These are phyloP conservation scores for Bergia sp. DNA, from an alignment of 92 coral and sea anemone species.

Conservation along the genomic window DNA sequence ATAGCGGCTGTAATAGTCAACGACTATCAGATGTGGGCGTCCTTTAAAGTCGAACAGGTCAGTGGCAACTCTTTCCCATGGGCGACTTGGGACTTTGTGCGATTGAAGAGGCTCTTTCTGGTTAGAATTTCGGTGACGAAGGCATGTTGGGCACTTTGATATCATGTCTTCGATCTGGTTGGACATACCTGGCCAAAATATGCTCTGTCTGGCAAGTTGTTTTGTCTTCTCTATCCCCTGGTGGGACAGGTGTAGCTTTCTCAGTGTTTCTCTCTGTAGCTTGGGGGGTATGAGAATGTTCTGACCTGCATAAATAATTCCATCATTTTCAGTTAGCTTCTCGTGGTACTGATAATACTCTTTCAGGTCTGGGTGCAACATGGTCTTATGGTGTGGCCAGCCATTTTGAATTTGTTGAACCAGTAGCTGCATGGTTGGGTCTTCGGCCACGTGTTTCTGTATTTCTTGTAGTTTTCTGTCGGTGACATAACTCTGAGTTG, in stretches of 20 bases:
- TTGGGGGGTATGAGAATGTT: slow-evolving; percentile 54
- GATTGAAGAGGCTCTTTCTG: slow-evolving; percentile 56
- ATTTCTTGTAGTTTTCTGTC: slow-evolving; percentile 57
- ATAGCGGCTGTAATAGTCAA: slow-evolving; percentile 40
- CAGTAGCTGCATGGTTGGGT: slow-evolving; percentile 43
- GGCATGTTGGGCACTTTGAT: slow-evolving; percentile 54
- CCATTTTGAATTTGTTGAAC: slow-evolving; percentile 50
- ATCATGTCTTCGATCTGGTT: slow-evolving; percentile 53
- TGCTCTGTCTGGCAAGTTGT: slow-evolving; percentile 48
- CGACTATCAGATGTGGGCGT: slow-evolving; percentile 21
- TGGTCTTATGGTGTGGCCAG: slow-evolving; percentile 51
- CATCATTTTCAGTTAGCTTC: slow-evolving; percentile 43
- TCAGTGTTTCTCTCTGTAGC: slow-evolving; percentile 50
- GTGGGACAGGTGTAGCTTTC: slow-evolving; percentile 61
- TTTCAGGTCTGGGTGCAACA: slow-evolving; percentile 28
- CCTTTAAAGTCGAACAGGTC: slow-evolving; percentile 49
- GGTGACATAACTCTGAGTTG: slow-evolving; percentile 54
- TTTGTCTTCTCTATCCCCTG: slow-evolving; percentile 66
- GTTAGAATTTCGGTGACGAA: slow-evolving; percentile 50
- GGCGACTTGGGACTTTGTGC: slow-evolving; percentile 54
- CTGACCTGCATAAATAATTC: slow-evolving; percentile 52
- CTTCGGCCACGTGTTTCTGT: slow-evolving; percentile 35
- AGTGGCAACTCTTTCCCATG: slow-evolving; percentile 61
- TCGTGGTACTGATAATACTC: slow-evolving; percentile 40
- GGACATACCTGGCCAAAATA: slow-evolving; percentile 68